phyloP scores from a whole-genome alignment of 2,888 invertebrate species.

The Brachyopa scutellaris region DNA sequence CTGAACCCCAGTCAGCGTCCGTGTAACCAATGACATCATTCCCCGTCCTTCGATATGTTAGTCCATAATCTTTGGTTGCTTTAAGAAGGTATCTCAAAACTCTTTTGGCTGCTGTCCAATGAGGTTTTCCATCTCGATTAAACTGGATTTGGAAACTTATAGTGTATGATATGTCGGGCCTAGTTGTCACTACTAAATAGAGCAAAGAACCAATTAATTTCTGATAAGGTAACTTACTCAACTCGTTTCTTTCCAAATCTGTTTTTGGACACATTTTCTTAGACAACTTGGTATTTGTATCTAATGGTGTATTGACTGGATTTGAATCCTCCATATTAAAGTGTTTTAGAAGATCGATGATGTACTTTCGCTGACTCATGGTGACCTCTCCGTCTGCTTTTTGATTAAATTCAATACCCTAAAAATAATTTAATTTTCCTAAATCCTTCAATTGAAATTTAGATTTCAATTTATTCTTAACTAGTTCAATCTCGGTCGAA shows the following conservation, averaged over 20 bases:
- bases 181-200: constrained; percentile 31
- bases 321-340: constrained; percentile 8
- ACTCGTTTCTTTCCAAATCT: not conserved
- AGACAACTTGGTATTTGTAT: not conserved
- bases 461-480: too few species aligned
- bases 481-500: too few species aligned
- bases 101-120: constrained; percentile 39
- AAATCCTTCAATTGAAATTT: too few species aligned
- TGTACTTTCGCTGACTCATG: not conserved
- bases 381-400: not conserved
- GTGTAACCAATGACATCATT: constrained; percentile 1
- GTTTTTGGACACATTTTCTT: not conserved
- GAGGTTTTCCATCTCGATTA: constrained; percentile 4
- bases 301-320: constrained; percentile 8
- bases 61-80: constrained; percentile 2
- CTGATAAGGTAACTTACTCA: constrained; percentile 16
- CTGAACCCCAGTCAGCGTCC: not conserved
- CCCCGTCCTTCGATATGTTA: not conserved
- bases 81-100: not conserved
- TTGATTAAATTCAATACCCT: not conserved
- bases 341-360: not conserved
- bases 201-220: constrained; percentile 22
- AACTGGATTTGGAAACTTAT: constrained; percentile 29
- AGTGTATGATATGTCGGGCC: not conserved
- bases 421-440: too few species aligned